Evolutionary conservation across 2,797 vertebrate genomes (phyloP), one percentile per base, ranked within the genome.

Genomic region (Merluccius polli): DNA sequence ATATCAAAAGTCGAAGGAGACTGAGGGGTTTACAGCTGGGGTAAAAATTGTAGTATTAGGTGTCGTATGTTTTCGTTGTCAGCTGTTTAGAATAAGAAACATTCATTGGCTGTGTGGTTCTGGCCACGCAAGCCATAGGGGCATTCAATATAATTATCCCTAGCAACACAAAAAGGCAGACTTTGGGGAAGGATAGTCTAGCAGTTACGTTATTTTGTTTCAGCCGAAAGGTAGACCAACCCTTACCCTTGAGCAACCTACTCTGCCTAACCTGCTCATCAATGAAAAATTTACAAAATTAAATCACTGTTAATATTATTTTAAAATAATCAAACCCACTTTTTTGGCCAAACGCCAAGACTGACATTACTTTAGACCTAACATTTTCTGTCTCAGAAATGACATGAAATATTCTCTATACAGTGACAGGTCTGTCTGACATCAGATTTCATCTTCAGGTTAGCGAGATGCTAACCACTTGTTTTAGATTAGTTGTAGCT

Each of bases 401-500:
- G 33, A 35, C 16, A 21, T 24, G 52, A 10, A 59, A 8, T 24
- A 11, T 59, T 59, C 52, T 59, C 52, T n/a, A 24, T 35, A 35
- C 69, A 70, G 31, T 18, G 52, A 59, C 52, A 65, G 59, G 59
- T 12, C n/a, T 24, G 59, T 65, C n/a, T 65, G 59, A 24, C 24
- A 65, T 65, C 10, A 16, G n/a, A 24, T 10, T 24, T 38, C 35
- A 13, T 72, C 70, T 24, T 27, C 12, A 72, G 21, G 21, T 27
- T 27, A 36, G 36, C n/a, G 35, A 24, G 33, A 36, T 24, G 33
- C n/a, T 2, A 72, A 41, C 11, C 2, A 63, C 59, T 68, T 10
- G 33, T 32, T 72, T 69, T 15, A 33, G 27, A 29, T 4, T 29
- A 11, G 5, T 9, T 75, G 31, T 85, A 78, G 86, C 94, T 92